Conservation (phyloP, 2,888 invertebrate genomes). For the Lasioglossum pauxillum region DNA sequence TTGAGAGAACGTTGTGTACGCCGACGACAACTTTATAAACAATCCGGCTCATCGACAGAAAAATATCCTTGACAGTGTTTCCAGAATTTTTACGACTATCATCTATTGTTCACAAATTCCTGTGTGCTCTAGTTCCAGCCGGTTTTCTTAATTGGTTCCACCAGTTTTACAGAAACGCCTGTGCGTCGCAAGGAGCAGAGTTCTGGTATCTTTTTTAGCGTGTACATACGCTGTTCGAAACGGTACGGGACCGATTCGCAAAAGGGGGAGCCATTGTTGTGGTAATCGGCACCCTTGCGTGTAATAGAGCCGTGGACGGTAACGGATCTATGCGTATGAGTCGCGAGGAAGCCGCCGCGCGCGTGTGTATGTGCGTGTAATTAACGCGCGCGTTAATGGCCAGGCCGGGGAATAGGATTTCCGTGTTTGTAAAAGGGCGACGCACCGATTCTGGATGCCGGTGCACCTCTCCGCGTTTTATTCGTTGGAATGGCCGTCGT, state of each 20-base stretch:
- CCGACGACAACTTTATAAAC: not conserved
- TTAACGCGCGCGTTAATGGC: constrained; percentile 1
- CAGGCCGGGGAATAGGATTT: not conserved
- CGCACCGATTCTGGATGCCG: constrained; percentile 1
- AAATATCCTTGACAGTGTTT: not conserved
- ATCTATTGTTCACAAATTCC: too few species aligned
- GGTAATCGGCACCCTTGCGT: not conserved
- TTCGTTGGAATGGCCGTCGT: not conserved
- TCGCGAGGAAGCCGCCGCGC: not conserved
- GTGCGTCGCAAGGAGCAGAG: not conserved
- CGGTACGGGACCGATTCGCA: not conserved
- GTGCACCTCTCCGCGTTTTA: not conserved
- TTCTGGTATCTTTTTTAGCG: not conserved
- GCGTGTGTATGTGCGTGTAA: not conserved
- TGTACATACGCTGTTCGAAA: not conserved
- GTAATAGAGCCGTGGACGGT: constrained; percentile 9
- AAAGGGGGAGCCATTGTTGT: not conserved
- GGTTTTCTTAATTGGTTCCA: not conserved
- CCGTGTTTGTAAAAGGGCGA: not conserved
- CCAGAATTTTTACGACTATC: not conserved
- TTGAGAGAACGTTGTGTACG: not conserved
- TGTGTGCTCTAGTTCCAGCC: too few species aligned
- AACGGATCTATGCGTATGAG: constrained; percentile 5
- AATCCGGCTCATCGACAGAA: not conserved
- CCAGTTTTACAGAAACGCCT: not conserved